Evolutionary conservation across 92 coral and sea anemone species (phyloP).

Genomic region (Chrysogorgia sp.): DNA sequence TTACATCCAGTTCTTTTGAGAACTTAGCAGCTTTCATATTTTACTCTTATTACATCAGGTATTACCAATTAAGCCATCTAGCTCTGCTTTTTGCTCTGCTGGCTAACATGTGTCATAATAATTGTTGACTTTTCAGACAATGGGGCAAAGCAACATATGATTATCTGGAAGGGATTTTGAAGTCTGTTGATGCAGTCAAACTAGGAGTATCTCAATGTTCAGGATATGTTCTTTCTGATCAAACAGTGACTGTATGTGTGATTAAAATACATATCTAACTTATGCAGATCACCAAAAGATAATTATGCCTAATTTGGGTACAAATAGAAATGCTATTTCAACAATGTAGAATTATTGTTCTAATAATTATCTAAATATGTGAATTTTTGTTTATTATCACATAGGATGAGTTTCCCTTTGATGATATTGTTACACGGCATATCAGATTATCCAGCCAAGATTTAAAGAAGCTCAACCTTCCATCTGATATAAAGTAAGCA

Average conservation of each 20-base stretch:
- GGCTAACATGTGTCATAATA: no score
- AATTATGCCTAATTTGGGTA: no score
- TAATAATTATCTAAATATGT: background rate
- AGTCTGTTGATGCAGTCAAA: background rate
- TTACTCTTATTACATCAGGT: no score
- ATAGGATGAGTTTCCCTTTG: background rate
- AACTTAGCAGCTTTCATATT: no score
- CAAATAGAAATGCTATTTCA: no score
- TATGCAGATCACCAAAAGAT: no score
- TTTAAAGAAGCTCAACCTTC: background rate
- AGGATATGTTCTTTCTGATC: slow-evolving; percentile 24
- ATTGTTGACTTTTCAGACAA: slow-evolving; percentile 1
- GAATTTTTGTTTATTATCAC: background rate
- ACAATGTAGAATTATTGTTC: background rate
- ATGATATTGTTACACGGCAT: slow-evolving; percentile 1
- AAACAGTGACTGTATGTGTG: background rate
- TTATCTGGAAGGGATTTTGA: background rate
- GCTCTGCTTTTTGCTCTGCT: background rate
- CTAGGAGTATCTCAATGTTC: background rate
- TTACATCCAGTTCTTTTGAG: no score
- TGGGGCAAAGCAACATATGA: slow-evolving; percentile 32
- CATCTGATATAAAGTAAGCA: slow-evolving; percentile 16
- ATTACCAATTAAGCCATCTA: no score
- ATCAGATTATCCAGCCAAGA: slow-evolving; percentile 12
- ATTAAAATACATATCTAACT: no score